These are phyloP conservation scores for Clitarchus hookeri DNA, from an alignment of 2,888 invertebrate species.

Conservation along the genomic window DNA sequence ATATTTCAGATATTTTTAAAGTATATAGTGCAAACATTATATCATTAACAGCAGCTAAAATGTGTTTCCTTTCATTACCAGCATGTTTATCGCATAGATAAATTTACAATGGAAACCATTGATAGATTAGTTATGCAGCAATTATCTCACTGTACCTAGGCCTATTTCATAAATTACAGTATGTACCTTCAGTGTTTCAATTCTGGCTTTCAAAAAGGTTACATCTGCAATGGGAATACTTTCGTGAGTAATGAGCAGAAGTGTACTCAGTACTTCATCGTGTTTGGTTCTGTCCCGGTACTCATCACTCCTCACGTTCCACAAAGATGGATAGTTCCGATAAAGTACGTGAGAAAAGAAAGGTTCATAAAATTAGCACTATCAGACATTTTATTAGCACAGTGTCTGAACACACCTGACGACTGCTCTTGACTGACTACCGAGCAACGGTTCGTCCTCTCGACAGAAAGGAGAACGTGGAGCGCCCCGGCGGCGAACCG, in stretches of 20 bases:
- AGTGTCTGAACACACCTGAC: not conserved
- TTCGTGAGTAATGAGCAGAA: not conserved
- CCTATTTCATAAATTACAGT: too few species aligned
- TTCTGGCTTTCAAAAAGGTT: not conserved
- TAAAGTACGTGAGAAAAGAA: not conserved
- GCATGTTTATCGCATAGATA: too few species aligned
- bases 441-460: not conserved
- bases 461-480: not conserved
- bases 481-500: not conserved
- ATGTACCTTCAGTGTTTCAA: not conserved
- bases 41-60: too few species aligned
- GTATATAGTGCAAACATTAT: not conserved
- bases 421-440: not conserved
- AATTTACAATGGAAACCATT: too few species aligned
- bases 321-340: not conserved
- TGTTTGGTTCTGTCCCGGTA: not conserved
- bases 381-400: not conserved
- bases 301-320: not conserved
- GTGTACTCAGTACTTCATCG: not conserved
- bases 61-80: not conserved
- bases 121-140: too few species aligned
- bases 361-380: not conserved
- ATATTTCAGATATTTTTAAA: not conserved
- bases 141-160: too few species aligned
- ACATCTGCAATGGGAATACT: not conserved